Percentiles rank a stretch among this genome's conserved stretches.
phyloP scores from a whole-genome alignment of 2,797 vertebrate species.

The Sciurus carolinensis region DNA sequence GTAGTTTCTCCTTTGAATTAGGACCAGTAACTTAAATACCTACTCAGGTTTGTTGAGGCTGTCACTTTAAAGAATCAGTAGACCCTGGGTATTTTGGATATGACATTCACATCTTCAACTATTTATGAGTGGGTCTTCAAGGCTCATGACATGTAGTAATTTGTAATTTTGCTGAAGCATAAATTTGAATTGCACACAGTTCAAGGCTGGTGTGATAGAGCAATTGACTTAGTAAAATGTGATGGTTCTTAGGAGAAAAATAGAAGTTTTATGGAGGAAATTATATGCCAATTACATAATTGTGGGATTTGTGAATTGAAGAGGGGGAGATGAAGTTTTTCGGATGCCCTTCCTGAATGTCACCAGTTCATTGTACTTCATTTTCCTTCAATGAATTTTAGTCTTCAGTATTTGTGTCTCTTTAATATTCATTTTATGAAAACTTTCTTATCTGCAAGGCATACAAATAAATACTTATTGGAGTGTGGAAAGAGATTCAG shows the following conservation, averaged over 20 bases:
- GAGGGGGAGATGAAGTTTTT: neutral
- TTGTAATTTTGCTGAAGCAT: slow-evolving; percentile 76
- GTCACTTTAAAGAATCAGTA: slow-evolving; percentile 61
- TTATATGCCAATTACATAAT: slow-evolving; percentile 48
- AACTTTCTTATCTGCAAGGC: neutral
- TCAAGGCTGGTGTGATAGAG: slow-evolving; percentile 50
- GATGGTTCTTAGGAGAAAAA: slow-evolving; percentile 64
- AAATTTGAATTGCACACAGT: slow-evolving; percentile 67
- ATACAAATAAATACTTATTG: neutral
- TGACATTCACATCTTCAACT: slow-evolving; percentile 49
- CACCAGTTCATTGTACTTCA: slow-evolving; percentile 30
- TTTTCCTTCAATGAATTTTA: slow-evolving; percentile 21
- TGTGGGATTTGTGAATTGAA: slow-evolving; percentile 35
- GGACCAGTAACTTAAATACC: slow-evolving; percentile 40
- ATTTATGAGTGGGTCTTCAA: slow-evolving; percentile 68
- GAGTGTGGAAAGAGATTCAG: neutral
- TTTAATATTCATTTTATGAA: slow-evolving; percentile 56
- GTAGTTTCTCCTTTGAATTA: neutral
- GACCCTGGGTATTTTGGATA: slow-evolving; percentile 25
- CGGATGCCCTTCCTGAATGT: slow-evolving; percentile 12
- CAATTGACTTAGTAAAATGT: slow-evolving; percentile 53
- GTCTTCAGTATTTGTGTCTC: slow-evolving; percentile 51
- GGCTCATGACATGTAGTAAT: slow-evolving; percentile 64
- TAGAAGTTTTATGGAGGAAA: slow-evolving; percentile 63
- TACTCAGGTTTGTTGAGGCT: neutral